Conservation (phyloP, 2,113 vertebrate species). For the Pterocles burchelli region DNA sequence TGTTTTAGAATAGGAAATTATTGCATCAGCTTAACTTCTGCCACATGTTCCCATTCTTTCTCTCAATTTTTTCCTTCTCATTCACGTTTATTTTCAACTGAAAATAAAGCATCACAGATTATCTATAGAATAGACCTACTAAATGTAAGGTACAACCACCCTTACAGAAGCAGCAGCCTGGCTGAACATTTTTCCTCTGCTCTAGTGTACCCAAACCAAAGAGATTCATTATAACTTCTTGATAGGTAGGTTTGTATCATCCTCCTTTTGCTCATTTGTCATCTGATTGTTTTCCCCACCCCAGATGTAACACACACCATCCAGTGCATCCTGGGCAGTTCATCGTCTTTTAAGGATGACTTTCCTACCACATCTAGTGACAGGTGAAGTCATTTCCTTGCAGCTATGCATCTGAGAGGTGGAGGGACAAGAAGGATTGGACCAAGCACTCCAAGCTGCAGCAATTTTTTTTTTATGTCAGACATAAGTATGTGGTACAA, state of each 20-base stretch:
- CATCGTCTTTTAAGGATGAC: background rate
- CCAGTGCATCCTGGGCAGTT: background rate
- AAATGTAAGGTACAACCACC: background rate
- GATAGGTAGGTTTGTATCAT: background rate
- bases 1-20: constrained; percentile 1
- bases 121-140: background rate
- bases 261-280: background rate
- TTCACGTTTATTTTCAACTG: background rate
- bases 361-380: background rate
- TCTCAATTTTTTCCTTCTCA: background rate
- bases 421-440: background rate
- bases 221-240: background rate
- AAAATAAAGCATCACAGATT: background rate
- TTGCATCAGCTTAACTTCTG: background rate
- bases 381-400: background rate
- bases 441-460: background rate
- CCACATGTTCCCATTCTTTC: rapidly evolving
- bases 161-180: background rate
- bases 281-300: background rate
- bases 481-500: background rate
- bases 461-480: background rate
- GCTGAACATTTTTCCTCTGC: background rate
- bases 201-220: background rate
- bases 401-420: background rate
- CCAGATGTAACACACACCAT: background rate